These are phyloP conservation scores for Coreius guichenoti DNA, from an alignment of 2,797 vertebrate species.

Conservation along the genomic window DNA sequence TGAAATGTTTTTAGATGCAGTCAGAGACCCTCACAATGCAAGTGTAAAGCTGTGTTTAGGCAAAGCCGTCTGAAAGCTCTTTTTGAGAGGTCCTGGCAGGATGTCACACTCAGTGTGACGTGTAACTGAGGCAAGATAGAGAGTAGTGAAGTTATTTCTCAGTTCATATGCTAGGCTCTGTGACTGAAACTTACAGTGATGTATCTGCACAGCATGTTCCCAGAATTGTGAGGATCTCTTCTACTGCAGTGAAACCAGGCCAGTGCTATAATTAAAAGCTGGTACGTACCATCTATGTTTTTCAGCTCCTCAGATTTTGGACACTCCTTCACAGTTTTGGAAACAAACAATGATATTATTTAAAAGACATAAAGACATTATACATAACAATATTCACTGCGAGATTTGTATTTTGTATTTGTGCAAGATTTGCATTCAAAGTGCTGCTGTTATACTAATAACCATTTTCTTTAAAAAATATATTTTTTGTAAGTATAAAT, in stretches of 20 bases:
- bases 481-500: background rate
- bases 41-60: slow-evolving; percentile 11
- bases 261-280: slow-evolving; percentile 37
- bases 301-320: slow-evolving; percentile 77
- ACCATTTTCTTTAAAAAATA: background rate
- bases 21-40: slow-evolving; percentile 16
- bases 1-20: slow-evolving; percentile 10
- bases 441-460: background rate
- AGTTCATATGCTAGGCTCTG: slow-evolving; percentile 32
- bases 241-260: slow-evolving; percentile 40
- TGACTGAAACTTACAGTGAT: slow-evolving; percentile 22
- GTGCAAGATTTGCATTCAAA: background rate
- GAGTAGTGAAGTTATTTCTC: slow-evolving; percentile 35
- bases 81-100: slow-evolving; percentile 43
- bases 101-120: slow-evolving; percentile 27
- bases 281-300: slow-evolving; percentile 71
- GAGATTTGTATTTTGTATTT: background rate
- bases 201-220: slow-evolving; percentile 25
- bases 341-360: slow-evolving; percentile 18
- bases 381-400: background rate
- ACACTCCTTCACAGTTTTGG: slow-evolving; percentile 71
- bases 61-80: slow-evolving; percentile 34
- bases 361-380: background rate
- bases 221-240: slow-evolving; percentile 27
- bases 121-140: slow-evolving; percentile 38